Conservation (phyloP, 2,888 invertebrate genomes). For the Metalampra italica region DNA sequence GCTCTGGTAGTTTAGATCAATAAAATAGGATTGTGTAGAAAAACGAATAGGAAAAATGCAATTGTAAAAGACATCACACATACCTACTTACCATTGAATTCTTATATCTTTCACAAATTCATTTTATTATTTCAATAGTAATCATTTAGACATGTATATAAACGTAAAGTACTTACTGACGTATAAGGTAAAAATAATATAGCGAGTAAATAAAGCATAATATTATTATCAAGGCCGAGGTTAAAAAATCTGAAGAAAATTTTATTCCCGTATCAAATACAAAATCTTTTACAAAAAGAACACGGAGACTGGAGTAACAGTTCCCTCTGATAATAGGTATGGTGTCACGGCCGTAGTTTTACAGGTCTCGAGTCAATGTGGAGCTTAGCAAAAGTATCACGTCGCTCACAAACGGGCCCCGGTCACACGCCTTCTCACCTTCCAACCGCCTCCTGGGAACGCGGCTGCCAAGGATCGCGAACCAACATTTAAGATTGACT, state of each 20-base stretch:
- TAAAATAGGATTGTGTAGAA: too few relatives aligned
- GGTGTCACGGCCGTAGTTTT: conserved; percentile 13
- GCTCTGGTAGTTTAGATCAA: too few relatives aligned
- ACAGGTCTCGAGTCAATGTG: conserved; percentile 28
- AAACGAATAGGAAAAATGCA: too few relatives aligned
- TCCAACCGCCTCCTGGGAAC: conserved; percentile 30
- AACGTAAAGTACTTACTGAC: too few relatives aligned
- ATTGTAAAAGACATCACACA: too few relatives aligned
- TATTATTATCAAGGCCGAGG: background rate
- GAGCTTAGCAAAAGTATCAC: conserved; percentile 51
- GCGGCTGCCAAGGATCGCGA: conserved; percentile 10
- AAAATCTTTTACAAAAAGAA: background rate
- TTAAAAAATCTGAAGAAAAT: background rate
- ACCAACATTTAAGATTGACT: conserved; percentile 16
- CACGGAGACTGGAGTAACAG: background rate
- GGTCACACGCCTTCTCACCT: conserved; percentile 48
- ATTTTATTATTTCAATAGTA: too few relatives aligned
- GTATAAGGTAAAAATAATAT: too few relatives aligned
- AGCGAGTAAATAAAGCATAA: too few relatives aligned
- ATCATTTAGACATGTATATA: too few relatives aligned
- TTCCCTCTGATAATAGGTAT: conserved; percentile 6
- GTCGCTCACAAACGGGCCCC: conserved; percentile 45
- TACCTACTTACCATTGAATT: too few relatives aligned
- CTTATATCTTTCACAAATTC: too few relatives aligned
- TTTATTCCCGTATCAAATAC: background rate